These are phyloP conservation scores for Osmerus eperlanus DNA, from an alignment of 2,113 vertebrate genomes.

Conservation along the genomic window DNA sequence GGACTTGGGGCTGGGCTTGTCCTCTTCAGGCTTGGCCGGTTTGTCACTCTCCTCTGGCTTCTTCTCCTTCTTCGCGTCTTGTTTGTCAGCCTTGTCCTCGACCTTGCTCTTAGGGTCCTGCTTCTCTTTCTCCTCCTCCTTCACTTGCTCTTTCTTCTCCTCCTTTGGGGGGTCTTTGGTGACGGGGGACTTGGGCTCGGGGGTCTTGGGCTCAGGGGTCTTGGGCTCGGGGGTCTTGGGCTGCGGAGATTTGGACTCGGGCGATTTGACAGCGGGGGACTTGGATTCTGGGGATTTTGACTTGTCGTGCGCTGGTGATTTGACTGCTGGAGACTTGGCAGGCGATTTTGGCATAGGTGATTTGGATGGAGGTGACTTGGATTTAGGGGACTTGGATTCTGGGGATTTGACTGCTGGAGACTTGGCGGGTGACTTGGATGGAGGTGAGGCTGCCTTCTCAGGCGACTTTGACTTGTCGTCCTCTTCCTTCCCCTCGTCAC, in stretches of 20 bases:
- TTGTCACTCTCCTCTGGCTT: conserved; percentile 39
- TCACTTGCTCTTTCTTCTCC: conserved; percentile 50
- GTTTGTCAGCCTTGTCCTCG: conserved; percentile 29
- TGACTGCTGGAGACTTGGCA: conserved; percentile 53
- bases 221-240: conserved; percentile 33
- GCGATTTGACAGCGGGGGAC: conserved; percentile 59
- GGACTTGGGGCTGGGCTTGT: conserved; percentile 53
- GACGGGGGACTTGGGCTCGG: conserved; percentile 53
- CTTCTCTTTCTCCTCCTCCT: conserved; percentile 45
- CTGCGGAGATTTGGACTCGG: conserved; percentile 7
- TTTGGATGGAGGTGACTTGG: conserved; percentile 52
- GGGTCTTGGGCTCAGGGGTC: conserved; percentile 53
- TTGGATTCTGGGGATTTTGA: conserved; percentile 53
- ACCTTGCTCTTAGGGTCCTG: conserved; percentile 34
- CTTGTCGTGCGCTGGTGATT: conserved; percentile 44
- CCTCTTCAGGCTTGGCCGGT: conserved; percentile 51
- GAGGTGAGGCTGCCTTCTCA: conserved; percentile 43
- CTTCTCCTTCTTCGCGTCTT: conserved; percentile 56
- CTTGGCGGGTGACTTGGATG: conserved; percentile 55
- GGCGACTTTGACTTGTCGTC: conserved; percentile 48
- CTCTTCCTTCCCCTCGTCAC: neutral
- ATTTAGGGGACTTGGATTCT: conserved; percentile 56
- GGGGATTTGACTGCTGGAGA: conserved; percentile 42
- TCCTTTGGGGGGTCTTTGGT: conserved; percentile 53
- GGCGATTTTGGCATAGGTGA: conserved; percentile 58